Evolutionary conservation across 1,140 invertebrate genomes (phyloP), one percentile per base, ranked within the genome.

Genomic region (Globodera ellingtonae): DNA sequence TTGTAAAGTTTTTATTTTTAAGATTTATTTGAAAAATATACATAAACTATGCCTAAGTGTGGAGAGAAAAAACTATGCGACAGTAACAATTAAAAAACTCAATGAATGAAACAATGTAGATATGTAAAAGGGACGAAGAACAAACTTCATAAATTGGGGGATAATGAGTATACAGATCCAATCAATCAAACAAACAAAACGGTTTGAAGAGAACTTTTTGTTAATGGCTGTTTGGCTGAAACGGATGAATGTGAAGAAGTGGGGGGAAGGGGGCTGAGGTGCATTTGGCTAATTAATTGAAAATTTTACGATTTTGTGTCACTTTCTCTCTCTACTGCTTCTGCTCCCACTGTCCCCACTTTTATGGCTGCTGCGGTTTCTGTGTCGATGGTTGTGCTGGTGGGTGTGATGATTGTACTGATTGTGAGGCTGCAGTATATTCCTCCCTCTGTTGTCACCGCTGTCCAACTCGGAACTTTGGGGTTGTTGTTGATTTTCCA

Each of bases 241-340:
- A n/a, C 35, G 67, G 21, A 70, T 24, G 24, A 44, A 70, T 24
- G 21, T 65, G 13, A 15, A n/a, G 59, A 62, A 65, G 13, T 65
- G 59, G 59, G 59, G 21, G 21, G 21, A 2, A 62, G 21, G 59
- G 59, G 59, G 59, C 59, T 65, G 59, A 24, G 21, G 67, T 35
- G 21, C 35, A 35, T 9, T 9, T 13, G 67, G 18, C 9, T 10
- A 47, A 70, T 70, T 6, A 47, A 70, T 18, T 69, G 66, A 18
- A 35, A 70, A 35, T 70, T 24, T 44, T n/a, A 70, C n/a, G 67
- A 35, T 7, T 44, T 70, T 35, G 46, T 4, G 67, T 70, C 46
- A 70, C 46, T 70, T 70, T 21, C 67, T 13, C 7, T 70, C 67
- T 47, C 67, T 70, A 35, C 67, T 70, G 67, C 67, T 18, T 52